Percentiles rank a stretch among this genome's conserved stretches.
Evolutionary conservation across 1,140 invertebrate genomes (phyloP).

Genomic region (Drosophila busckii): DNA sequence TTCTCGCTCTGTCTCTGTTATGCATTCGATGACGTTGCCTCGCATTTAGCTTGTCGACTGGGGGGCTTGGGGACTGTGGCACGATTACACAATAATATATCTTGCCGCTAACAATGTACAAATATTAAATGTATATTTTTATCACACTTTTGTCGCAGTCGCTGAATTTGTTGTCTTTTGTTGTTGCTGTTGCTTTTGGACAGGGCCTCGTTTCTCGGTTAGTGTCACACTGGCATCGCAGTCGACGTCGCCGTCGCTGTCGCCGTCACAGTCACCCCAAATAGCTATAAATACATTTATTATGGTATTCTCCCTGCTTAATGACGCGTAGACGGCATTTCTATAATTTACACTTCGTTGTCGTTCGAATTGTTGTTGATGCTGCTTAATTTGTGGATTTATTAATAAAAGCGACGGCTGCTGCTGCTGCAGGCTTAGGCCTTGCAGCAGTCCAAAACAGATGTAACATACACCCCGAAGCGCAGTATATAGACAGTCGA

Average conservation of each 20-base stretch:
- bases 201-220: conserved; percentile 57
- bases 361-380: too few relatives aligned
- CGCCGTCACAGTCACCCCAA: conserved; percentile 69
- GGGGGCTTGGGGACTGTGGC: conserved; percentile 9
- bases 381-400: conserved; percentile 56
- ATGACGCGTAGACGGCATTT: conserved; percentile 67
- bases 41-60: background rate
- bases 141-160: conserved; percentile 59
- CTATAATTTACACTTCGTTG: conserved; percentile 74
- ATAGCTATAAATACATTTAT: conserved; percentile 75
- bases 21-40: conserved; percentile 14
- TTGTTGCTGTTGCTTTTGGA: background rate
- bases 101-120: conserved; percentile 74
- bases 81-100: conserved; percentile 70
- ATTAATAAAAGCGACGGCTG: conserved; percentile 41
- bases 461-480: too few relatives aligned
- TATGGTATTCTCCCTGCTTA: conserved; percentile 74
- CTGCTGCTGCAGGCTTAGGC: conserved; percentile 11
- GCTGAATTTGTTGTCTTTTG: conserved; percentile 16
- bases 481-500: background rate
- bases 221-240: conserved; percentile 72
- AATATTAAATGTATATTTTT: conserved; percentile 77
- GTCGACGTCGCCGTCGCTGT: conserved; percentile 43
- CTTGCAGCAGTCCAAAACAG: too few relatives aligned
- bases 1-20: background rate